A percentile compares a stretch with the other conserved stretches of the same genome.
Conservation (phyloP, 2,888 invertebrate species). For the Limnephilus lunatus region DNA sequence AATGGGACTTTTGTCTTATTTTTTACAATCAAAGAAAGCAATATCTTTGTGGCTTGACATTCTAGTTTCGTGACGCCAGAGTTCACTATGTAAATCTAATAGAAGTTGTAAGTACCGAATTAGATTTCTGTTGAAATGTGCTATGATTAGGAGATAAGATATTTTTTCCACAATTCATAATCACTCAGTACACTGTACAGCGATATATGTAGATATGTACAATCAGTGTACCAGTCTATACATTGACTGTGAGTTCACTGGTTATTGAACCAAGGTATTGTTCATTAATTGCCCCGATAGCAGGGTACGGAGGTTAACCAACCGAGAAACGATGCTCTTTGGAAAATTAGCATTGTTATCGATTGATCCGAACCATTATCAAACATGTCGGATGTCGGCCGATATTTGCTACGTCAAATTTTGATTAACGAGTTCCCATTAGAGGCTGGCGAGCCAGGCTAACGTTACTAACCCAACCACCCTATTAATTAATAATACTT, state of each 20-base stretch:
- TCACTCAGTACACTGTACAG: background rate
- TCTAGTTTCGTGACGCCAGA: too few relatives aligned
- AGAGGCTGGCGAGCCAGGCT: conserved; percentile 4
- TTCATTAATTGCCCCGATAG: background rate
- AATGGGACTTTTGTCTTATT: background rate
- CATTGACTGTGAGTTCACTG: background rate
- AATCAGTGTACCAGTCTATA: background rate
- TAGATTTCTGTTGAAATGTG: background rate
- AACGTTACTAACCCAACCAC: background rate
- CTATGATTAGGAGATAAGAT: background rate
- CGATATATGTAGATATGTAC: background rate
- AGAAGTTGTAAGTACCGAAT: background rate
- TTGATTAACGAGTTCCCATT: conserved; percentile 50
- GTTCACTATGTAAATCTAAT: too few relatives aligned
- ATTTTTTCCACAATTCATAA: background rate
- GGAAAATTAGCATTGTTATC: conserved; percentile 39
- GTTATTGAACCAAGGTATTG: conserved; percentile 17
- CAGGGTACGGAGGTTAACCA: background rate
- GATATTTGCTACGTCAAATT: conserved; percentile 48
- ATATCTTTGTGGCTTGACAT: too few relatives aligned
- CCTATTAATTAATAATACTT: background rate
- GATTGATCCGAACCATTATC: background rate
- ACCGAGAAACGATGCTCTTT: conserved; percentile 27
- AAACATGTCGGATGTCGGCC: background rate
- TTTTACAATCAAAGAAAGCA: background rate